phyloP scores from a whole-genome alignment of 2,888 invertebrate species.

The Rhynchonema sp. region DNA sequence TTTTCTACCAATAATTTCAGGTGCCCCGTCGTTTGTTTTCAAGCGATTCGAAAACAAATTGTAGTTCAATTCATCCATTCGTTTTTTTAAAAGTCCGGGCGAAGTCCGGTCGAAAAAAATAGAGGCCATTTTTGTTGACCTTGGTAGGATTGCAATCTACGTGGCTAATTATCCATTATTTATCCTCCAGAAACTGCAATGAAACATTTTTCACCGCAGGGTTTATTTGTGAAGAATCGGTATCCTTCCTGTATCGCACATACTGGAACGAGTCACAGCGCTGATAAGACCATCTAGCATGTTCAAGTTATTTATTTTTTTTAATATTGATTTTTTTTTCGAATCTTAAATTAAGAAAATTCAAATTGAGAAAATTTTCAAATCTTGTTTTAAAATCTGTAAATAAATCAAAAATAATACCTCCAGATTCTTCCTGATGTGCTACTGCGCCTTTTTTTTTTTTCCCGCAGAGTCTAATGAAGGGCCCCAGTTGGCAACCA shows the following conservation, averaged over 20 bases:
- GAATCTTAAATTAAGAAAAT: no score
- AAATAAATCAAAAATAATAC: no score
- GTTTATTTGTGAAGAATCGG: slow-evolving; percentile 38
- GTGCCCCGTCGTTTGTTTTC: slow-evolving; percentile 42
- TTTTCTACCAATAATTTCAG: no score
- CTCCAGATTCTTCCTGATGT: slow-evolving; percentile 83
- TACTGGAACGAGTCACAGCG: slow-evolving; percentile 76
- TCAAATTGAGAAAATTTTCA: no score
- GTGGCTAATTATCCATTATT: no score
- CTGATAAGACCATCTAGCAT: slow-evolving; percentile 36
- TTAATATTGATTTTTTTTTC: no score
- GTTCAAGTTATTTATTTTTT: neutral
- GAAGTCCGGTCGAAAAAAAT: slow-evolving; percentile 81
- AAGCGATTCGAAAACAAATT: slow-evolving; percentile 90
- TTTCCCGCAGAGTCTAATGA: slow-evolving; percentile 78
- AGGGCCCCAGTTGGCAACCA: slow-evolving; percentile 95
- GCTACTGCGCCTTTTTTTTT: slow-evolving; percentile 99
- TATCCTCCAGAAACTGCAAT: no score
- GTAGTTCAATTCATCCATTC: slow-evolving; percentile 86
- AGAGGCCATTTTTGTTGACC: slow-evolving; percentile 73
- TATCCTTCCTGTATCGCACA: slow-evolving; percentile 75
- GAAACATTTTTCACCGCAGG: no score
- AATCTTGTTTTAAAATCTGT: no score
- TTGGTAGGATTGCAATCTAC: no score
- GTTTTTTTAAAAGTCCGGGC: slow-evolving; percentile 80